A percentile compares a stretch with the other conserved stretches of the same genome.
These are phyloP conservation scores for Chaunax sp. DNA, from an alignment of 2,797 vertebrate genomes.

Conservation along the genomic window DNA sequence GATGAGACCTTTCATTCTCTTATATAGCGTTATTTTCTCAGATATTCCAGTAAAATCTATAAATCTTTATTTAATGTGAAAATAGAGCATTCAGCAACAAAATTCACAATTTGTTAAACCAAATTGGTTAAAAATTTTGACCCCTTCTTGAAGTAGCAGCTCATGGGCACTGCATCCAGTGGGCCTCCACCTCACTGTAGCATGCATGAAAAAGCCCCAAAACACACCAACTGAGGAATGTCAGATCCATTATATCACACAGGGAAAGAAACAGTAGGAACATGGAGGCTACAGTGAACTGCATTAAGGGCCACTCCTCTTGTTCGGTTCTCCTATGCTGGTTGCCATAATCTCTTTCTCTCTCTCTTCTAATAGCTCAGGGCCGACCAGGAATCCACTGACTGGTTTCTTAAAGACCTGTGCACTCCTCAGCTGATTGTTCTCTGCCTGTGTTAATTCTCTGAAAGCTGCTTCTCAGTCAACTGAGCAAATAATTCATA, in stretches of 20 bases:
- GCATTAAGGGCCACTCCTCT: slow-evolving; percentile 18
- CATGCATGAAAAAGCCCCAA: slow-evolving; percentile 21
- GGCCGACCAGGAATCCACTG: slow-evolving; percentile 76
- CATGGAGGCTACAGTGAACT: slow-evolving; percentile 21
- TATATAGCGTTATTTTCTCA: background rate
- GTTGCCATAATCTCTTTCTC: slow-evolving; percentile 1
- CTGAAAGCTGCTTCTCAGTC: slow-evolving; percentile 30
- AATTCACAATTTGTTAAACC: background rate
- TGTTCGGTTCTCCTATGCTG: slow-evolving; percentile 18
- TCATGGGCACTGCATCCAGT: slow-evolving; percentile 14
- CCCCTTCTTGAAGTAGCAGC: slow-evolving; percentile 20
- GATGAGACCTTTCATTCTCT: slow-evolving; percentile 1
- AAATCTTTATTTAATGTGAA: background rate
- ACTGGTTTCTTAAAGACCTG: slow-evolving; percentile 52
- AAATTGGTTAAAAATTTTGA: slow-evolving; percentile 14
- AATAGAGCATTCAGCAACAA: background rate
- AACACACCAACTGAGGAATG: background rate
- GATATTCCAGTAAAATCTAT: background rate
- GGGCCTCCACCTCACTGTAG: slow-evolving; percentile 11
- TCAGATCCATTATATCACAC: slow-evolving; percentile 21
- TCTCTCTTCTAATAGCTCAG: slow-evolving; percentile 58
- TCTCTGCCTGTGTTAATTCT: slow-evolving; percentile 41
- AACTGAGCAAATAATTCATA: slow-evolving; percentile 1
- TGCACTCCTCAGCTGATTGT: slow-evolving; percentile 32
- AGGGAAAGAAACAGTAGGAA: background rate